Percentiles rank a stretch among this genome's conserved stretches.
These are phyloP conservation scores for Torymus auratus DNA, from an alignment of 2,888 invertebrate genomes.

Conservation along the genomic window DNA sequence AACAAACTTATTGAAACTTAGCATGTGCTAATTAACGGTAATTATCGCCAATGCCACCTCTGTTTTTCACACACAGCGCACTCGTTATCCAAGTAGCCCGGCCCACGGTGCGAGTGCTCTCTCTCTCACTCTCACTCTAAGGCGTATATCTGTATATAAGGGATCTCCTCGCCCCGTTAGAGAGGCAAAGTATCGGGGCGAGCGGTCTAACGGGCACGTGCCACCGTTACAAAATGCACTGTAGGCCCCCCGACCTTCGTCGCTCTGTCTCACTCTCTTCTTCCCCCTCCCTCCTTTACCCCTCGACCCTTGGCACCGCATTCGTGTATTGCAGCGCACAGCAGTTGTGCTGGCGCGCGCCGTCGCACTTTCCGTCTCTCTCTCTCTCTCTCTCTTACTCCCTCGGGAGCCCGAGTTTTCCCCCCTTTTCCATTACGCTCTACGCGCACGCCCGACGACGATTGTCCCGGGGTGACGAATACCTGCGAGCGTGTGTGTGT, in stretches of 20 bases:
- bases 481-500: background rate
- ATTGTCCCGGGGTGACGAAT: constrained; percentile 16
- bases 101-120: background rate
- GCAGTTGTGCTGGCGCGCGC: constrained; percentile 42
- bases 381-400: constrained; percentile 12
- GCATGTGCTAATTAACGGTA: too few species aligned
- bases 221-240: constrained; percentile 69
- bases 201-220: constrained; percentile 68
- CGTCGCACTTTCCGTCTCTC: background rate
- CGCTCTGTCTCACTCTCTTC: constrained; percentile 16
- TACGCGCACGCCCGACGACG: constrained; percentile 1
- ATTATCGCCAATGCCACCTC: too few species aligned
- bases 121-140: background rate
- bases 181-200: constrained; percentile 33
- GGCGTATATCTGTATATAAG: background rate
- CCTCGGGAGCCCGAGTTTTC: constrained; percentile 25
- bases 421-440: constrained; percentile 28
- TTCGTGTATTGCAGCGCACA: constrained; percentile 20
- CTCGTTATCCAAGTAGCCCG: background rate
- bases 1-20: too few species aligned
- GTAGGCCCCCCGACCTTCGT: constrained; percentile 54
- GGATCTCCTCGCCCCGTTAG: constrained; percentile 39
- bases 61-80: too few species aligned
- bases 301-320: constrained; percentile 33
- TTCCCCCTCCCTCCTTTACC: constrained; percentile 28